Percentiles rank a stretch among this genome's conserved stretches.
These are phyloP conservation scores for Lissonota sp. DNA, from an alignment of 2,888 invertebrate genomes.

Conservation along the genomic window DNA sequence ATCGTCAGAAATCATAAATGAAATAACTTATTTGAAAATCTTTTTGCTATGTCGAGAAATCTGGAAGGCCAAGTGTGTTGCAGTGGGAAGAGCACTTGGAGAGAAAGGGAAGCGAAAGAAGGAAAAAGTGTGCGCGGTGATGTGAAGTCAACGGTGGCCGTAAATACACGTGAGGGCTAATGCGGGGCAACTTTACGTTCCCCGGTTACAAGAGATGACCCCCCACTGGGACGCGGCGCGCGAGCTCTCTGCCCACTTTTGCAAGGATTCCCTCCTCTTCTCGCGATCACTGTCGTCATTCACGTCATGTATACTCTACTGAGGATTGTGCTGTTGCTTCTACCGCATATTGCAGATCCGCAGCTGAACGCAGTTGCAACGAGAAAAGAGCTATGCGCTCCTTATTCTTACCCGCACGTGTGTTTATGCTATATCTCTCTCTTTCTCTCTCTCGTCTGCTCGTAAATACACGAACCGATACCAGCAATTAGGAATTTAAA, in stretches of 20 bases:
- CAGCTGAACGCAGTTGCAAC: conserved; percentile 39
- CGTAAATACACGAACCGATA: conserved; percentile 46
- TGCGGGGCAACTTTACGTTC: conserved; percentile 77
- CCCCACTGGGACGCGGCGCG: conserved; percentile 63
- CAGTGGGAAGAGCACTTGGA: background rate
- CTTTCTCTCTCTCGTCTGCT: conserved; percentile 27
- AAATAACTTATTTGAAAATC: background rate
- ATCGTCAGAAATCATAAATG: no score
- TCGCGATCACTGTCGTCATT: conserved; percentile 57
- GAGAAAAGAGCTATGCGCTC: conserved; percentile 17
- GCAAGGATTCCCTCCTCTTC: conserved; percentile 39
- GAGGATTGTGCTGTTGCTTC: conserved; percentile 51
- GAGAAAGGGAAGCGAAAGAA: conserved; percentile 28
- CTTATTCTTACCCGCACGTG: conserved; percentile 21
- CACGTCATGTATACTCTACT: conserved; percentile 46
- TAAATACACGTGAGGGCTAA: conserved; percentile 79
- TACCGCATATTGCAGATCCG: conserved; percentile 35
- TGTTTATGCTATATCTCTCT: conserved; percentile 24
- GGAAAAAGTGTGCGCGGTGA: conserved; percentile 32
- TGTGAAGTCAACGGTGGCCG: conserved; percentile 66
- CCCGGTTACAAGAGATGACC: conserved; percentile 74
- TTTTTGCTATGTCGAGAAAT: background rate
- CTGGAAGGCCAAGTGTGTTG: background rate
- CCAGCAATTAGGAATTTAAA: conserved; percentile 78
- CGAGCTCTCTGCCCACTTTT: conserved; percentile 38